phyloP scores from a whole-genome alignment of 2,113 vertebrate species.

The Siniperca chuatsi region DNA sequence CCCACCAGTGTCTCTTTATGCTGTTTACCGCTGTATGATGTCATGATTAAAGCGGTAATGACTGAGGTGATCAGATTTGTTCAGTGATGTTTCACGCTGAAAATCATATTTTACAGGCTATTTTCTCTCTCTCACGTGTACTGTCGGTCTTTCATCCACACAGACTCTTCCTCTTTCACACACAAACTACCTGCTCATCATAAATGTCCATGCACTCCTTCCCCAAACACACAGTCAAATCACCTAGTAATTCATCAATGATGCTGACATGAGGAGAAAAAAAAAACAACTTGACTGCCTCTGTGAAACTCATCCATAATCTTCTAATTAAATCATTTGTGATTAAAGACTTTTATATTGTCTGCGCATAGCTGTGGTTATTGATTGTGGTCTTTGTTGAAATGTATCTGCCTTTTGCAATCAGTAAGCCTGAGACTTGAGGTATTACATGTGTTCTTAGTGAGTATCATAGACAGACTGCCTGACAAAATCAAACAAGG shows the following conservation, averaged over 20 bases:
- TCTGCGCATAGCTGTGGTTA: conserved; percentile 48
- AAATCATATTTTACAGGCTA: not conserved
- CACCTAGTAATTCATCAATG: conserved; percentile 10
- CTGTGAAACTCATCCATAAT: conserved; percentile 25
- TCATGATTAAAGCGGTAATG: conserved; percentile 12
- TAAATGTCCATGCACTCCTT: not conserved
- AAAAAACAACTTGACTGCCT: not conserved
- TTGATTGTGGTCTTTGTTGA: conserved; percentile 56
- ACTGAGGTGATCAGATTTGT: not conserved
- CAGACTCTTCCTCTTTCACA: not conserved
- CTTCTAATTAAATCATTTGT: conserved; percentile 54
- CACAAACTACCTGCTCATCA: conserved; percentile 15
- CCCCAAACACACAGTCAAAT: not conserved
- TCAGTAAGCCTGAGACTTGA: conserved; percentile 33
- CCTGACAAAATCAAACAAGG: conserved; percentile 44
- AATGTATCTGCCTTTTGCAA: conserved; percentile 44
- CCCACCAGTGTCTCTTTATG: conserved; percentile 6
- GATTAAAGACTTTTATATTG: conserved; percentile 73
- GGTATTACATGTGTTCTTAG: conserved; percentile 34
- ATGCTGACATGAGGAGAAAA: conserved; percentile 13
- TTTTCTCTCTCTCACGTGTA: not conserved
- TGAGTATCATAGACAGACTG: not conserved
- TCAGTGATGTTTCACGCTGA: not conserved
- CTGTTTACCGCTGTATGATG: conserved; percentile 12
- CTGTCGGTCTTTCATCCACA: conserved; percentile 16